Evolutionary conservation across 2,113 vertebrate species (phyloP), one percentile per base, ranked within the genome.

Genomic region (Zapornia atra): DNA sequence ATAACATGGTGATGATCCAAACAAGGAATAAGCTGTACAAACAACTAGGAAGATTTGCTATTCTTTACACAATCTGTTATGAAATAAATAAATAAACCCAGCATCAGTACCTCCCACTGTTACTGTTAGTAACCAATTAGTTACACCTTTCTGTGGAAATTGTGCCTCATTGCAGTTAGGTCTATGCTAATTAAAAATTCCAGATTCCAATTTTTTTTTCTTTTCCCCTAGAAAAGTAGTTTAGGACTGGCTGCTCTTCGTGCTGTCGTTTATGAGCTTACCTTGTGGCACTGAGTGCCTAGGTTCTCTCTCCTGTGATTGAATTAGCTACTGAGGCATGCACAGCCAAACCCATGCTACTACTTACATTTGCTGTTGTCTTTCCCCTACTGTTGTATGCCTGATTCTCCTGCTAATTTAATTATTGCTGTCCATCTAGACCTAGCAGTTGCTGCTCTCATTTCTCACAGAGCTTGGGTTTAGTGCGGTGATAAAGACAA

Each of bases 51-150:
- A 86, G 20, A 77, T 61, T 82, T 5, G 0, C 22, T 84, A 21
- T 59, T 90, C 72, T 82, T 88, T 82, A 70, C 12, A 42, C 40
- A 78, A 6, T 40, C 73, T 76, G 25, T 64, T 94, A 66, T 56
- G 51, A 94, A 78, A 92, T 83, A 93, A 88, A 89, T 76, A 87
- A 72, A 73, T 77, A 59, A 66, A 75, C 4, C 2, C 25, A 42
- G 26, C 42, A 31, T 81, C 79, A 51, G 64, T 38, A 33, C 71
- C 71, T 86, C 82, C 46, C 46, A 26, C 51, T 64, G 64, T 69
- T 88, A 28, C 36, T 86, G 34, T 69, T 86, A 46, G 46, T 33
- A 29, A 86, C 36, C n/a, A 73, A 28, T 73, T 90, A 78, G 22
- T 54, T 82, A 20, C 20, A 33, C 15, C 12, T 84, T 78, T 83